Evolutionary conservation across 1,140 invertebrate species (phyloP).

Genomic region (Drosophila bocki): DNA sequence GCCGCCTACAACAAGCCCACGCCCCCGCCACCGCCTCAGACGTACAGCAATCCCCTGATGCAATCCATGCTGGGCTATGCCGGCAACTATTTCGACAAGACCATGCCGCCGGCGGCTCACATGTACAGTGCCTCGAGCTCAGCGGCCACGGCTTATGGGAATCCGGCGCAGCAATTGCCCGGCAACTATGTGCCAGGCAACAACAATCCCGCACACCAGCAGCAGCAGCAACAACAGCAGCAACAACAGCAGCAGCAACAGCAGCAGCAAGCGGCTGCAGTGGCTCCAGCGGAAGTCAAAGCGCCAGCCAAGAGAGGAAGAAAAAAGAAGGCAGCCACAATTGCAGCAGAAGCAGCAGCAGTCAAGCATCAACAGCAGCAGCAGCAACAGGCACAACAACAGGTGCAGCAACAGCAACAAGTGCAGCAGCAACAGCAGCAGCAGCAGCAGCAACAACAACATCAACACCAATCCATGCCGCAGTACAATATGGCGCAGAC

Average conservation of each 20-base stretch:
- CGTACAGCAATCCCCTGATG: constrained; percentile 79
- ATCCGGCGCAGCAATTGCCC: constrained; percentile 76
- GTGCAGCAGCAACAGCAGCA: constrained; percentile 51
- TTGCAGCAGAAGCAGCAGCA: constrained; percentile 61
- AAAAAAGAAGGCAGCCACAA: constrained; percentile 78
- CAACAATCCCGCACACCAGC: constrained; percentile 49
- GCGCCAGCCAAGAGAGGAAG: constrained; percentile 77
- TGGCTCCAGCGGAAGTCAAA: constrained; percentile 63
- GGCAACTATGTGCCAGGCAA: constrained; percentile 69
- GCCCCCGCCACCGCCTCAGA: constrained; percentile 74
- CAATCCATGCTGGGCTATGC: constrained; percentile 72
- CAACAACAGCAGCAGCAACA: constrained; percentile 20
- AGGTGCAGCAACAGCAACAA: constrained; percentile 35
- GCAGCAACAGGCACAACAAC: constrained; percentile 20
- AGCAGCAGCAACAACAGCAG: constrained; percentile 41
- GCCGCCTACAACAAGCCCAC: constrained; percentile 79
- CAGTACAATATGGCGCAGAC: constrained; percentile 68
- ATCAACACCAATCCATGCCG: constrained; percentile 54
- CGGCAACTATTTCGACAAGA: constrained; percentile 80
- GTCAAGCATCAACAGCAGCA: constrained; percentile 51
- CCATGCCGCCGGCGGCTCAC: constrained; percentile 79
- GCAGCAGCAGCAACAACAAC: constrained; percentile 58
- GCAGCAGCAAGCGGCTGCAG: constrained; percentile 26
- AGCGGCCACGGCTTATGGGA: constrained; percentile 63
- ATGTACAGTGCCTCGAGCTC: constrained; percentile 73